A percentile compares a stretch with the other conserved stretches of the same genome.
Evolutionary conservation across 2,888 invertebrate genomes (phyloP).

Genomic region (Neocrepidodera transversa): DNA sequence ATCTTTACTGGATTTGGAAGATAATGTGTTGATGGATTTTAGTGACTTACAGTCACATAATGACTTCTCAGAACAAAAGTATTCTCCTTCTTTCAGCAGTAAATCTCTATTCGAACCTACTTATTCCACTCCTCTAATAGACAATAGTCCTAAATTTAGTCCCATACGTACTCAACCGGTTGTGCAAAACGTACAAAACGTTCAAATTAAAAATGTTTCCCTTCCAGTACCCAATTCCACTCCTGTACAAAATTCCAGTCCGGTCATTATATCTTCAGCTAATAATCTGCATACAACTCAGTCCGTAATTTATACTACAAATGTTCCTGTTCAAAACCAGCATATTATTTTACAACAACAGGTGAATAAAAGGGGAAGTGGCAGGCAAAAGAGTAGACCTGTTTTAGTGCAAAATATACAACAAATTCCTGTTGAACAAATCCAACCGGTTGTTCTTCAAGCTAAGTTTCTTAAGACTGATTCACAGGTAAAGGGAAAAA

Average conservation of each 20-base stretch:
- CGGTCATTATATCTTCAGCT: constrained; percentile 52
- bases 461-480: constrained; percentile 66
- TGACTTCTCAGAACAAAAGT: constrained; percentile 44
- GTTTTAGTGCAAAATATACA: constrained; percentile 57
- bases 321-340: constrained; percentile 47
- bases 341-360: constrained; percentile 47
- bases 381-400: constrained; percentile 46
- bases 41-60: constrained; percentile 60
- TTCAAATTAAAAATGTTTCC: constrained; percentile 18
- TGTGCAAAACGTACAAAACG: constrained; percentile 32
- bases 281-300: constrained; percentile 47
- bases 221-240: constrained; percentile 44
- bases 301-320: constrained; percentile 54
- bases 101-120: constrained; percentile 34
- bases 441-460: constrained; percentile 70
- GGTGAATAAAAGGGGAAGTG: constrained; percentile 16
- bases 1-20: constrained; percentile 61
- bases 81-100: constrained; percentile 35
- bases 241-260: constrained; percentile 43
- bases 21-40: constrained; percentile 61
- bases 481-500: constrained; percentile 35
- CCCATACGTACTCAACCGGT: constrained; percentile 37
- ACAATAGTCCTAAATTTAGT: constrained; percentile 40
- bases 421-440: constrained; percentile 53
- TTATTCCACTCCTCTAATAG: constrained; percentile 21